Evolutionary conservation across 2,113 vertebrate species (phyloP).

Genomic region (Dromaius novaehollandiae): DNA sequence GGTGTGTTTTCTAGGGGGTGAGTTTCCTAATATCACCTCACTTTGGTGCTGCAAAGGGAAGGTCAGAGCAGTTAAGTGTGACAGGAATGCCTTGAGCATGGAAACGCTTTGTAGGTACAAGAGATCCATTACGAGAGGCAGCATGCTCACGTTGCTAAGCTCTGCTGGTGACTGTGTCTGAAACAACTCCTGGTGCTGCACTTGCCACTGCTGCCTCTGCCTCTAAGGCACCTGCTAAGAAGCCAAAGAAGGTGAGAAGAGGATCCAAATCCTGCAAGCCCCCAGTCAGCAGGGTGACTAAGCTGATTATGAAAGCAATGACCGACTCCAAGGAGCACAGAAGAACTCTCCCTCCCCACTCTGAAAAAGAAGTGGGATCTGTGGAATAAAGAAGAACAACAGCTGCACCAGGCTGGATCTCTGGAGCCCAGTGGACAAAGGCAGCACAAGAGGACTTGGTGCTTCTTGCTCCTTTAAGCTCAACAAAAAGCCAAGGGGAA

Average conservation of each 20-base stretch:
- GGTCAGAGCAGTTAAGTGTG: neutral
- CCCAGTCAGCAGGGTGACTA: neutral
- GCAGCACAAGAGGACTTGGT: neutral
- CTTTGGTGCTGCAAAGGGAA: neutral
- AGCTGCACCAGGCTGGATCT: neutral
- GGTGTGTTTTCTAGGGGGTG: neutral
- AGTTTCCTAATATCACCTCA: neutral
- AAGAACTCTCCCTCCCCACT: neutral
- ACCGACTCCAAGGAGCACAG: neutral
- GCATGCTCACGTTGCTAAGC: rapidly evolving
- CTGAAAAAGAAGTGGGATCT: neutral
- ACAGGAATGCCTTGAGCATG: neutral
- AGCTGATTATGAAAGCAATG: neutral
- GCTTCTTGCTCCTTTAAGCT: neutral
- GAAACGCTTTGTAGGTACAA: neutral
- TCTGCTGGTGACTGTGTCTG: neutral
- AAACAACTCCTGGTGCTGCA: neutral
- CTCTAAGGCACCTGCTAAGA: neutral
- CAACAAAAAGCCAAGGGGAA: neutral
- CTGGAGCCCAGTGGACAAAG: neutral
- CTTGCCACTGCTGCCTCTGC: neutral
- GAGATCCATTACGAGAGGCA: neutral
- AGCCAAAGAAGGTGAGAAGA: neutral
- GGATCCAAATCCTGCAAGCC: neutral
- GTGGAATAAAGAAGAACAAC: neutral